A percentile compares a stretch with the other conserved stretches of the same genome.
Evolutionary conservation across 2,113 vertebrate genomes (phyloP).

Genomic region (Accipiter virgatus): DNA sequence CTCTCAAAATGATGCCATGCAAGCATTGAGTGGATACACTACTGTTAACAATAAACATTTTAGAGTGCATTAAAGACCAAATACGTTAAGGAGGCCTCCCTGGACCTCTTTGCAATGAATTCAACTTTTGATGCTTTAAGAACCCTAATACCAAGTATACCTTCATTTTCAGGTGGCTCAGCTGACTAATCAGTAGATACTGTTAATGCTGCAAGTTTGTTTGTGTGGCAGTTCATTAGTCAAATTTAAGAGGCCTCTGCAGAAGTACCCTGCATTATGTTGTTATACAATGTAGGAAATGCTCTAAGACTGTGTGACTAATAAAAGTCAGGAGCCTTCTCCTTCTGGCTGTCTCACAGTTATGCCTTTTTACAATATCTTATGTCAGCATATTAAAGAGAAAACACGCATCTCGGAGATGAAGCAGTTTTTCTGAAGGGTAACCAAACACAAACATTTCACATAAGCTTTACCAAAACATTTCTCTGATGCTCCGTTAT

Average conservation of each 20-base stretch:
- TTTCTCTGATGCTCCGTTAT: neutral
- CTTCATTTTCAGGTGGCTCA: neutral
- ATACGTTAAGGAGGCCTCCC: neutral
- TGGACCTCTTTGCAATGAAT: neutral
- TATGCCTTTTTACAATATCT: neutral
- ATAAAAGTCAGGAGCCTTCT: neutral
- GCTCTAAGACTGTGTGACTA: neutral
- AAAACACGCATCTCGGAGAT: neutral
- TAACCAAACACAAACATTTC: neutral
- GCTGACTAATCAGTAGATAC: neutral
- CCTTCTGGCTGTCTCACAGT: neutral
- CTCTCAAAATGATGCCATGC: neutral
- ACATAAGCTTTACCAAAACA: neutral
- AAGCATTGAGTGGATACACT: neutral
- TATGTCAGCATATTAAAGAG: neutral
- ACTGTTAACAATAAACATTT: neutral
- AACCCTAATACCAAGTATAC: neutral
- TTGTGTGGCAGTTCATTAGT: neutral
- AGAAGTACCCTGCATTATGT: neutral
- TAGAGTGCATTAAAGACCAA: neutral
- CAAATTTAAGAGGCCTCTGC: neutral
- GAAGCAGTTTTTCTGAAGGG: neutral
- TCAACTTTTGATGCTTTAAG: neutral
- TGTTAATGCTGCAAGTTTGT: neutral
- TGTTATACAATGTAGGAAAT: neutral